Percentiles rank a stretch among this genome's conserved stretches.
Evolutionary conservation across 2,113 vertebrate genomes (phyloP).

Genomic region (Megalops atlanticus): DNA sequence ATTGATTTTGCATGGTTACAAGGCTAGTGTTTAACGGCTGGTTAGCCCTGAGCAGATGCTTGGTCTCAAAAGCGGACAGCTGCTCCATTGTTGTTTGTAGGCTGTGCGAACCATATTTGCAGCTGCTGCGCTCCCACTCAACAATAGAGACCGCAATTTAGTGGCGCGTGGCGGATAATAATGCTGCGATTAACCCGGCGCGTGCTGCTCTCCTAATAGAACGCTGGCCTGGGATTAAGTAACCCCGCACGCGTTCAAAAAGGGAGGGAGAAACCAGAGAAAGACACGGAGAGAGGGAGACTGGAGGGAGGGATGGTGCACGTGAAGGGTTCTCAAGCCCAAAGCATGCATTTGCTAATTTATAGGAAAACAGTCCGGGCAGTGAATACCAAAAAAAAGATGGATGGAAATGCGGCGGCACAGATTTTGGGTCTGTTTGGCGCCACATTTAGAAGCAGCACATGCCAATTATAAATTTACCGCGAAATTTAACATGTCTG

Average conservation of each 20-base stretch:
- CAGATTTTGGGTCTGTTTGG: constrained; percentile 31
- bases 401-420: background rate
- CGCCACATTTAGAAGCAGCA: constrained; percentile 61
- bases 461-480: constrained; percentile 61
- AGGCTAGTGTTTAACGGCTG: constrained; percentile 67
- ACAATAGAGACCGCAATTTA: constrained; percentile 69
- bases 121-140: constrained; percentile 69
- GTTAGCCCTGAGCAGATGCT: constrained; percentile 75
- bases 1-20: constrained; percentile 64
- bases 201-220: constrained; percentile 62
- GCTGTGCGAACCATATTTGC: constrained; percentile 70
- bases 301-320: constrained; percentile 7
- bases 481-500: constrained; percentile 44
- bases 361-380: constrained; percentile 4
- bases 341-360: constrained; percentile 49
- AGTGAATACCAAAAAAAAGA: constrained; percentile 6
- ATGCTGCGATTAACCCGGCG: constrained; percentile 77
- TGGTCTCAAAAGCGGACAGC: constrained; percentile 75
- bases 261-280: constrained; percentile 7
- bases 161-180: constrained; percentile 77
- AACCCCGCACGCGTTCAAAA: constrained; percentile 55
- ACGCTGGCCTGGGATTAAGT: constrained; percentile 65
- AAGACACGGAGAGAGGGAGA: constrained; percentile 2
- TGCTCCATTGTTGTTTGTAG: constrained; percentile 78
- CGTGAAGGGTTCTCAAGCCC: constrained; percentile 36